Conservation (phyloP, 2,797 vertebrate species). For the Chrosomus eos region DNA sequence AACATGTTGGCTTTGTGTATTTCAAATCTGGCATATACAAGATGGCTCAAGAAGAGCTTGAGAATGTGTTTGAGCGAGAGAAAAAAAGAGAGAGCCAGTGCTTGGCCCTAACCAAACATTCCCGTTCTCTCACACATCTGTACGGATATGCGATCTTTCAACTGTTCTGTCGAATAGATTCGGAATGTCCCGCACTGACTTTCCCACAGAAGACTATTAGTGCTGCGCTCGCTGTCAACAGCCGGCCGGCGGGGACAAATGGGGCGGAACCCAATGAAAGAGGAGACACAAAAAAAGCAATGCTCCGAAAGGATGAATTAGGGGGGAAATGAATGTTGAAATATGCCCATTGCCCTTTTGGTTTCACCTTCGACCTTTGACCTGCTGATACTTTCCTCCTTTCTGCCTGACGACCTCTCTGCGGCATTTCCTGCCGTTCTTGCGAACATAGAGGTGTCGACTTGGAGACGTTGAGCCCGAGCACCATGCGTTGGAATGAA, state of each 20-base stretch:
- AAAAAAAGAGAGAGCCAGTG: conserved; percentile 14
- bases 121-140: conserved; percentile 54
- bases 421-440: conserved; percentile 73
- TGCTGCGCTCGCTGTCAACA: conserved; percentile 72
- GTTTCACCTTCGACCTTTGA: conserved; percentile 69
- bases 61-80: conserved; percentile 28
- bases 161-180: conserved; percentile 62
- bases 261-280: conserved; percentile 68
- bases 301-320: conserved; percentile 67
- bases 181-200: conserved; percentile 61
- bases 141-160: conserved; percentile 68
- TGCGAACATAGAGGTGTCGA: conserved; percentile 61
- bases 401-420: conserved; percentile 64
- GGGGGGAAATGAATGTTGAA: conserved; percentile 77
- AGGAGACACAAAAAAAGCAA: conserved; percentile 63
- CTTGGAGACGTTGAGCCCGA: conserved; percentile 56
- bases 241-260: conserved; percentile 67
- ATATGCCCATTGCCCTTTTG: conserved; percentile 70
- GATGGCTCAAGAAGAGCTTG: conserved; percentile 24
- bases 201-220: conserved; percentile 70
- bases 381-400: conserved; percentile 65
- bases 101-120: conserved; percentile 56
- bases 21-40: conserved; percentile 20
- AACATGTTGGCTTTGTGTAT: neutral
- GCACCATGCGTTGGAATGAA: conserved; percentile 45